phyloP scores from a whole-genome alignment of 2,797 vertebrate genomes.

The Propithecus perrieri region DNA sequence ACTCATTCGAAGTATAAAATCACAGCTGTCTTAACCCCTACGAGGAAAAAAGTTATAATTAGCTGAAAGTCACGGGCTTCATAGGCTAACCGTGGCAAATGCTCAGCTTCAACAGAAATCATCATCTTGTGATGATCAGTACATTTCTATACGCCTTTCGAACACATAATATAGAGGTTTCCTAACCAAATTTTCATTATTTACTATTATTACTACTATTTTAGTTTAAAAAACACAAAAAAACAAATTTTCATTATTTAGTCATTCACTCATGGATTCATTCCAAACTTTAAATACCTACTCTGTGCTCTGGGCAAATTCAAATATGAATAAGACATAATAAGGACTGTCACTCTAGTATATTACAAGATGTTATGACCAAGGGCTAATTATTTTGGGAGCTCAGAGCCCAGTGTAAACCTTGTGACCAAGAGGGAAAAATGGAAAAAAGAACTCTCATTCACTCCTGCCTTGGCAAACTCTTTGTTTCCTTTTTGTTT shows the following conservation, averaged over 20 bases:
- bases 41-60: slow-evolving; percentile 21
- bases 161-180: neutral
- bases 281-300: neutral
- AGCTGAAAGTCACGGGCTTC: slow-evolving; percentile 35
- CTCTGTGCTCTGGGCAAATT: neutral
- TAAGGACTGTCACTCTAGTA: neutral
- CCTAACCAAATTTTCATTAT: neutral
- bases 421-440: neutral
- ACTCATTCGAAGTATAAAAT: slow-evolving; percentile 39
- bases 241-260: neutral
- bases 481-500: neutral
- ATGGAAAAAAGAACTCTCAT: neutral
- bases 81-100: neutral
- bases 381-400: neutral
- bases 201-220: neutral
- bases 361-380: neutral
- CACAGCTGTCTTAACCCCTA: slow-evolving; percentile 12
- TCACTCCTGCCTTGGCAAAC: neutral
- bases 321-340: neutral
- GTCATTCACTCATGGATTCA: neutral
- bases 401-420: neutral
- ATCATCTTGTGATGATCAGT: neutral
- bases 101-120: neutral
- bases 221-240: neutral
- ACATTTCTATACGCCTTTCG: slow-evolving; percentile 12